phyloP scores from a whole-genome alignment of 1,140 invertebrate genomes.

The Ridgeia piscesae region DNA sequence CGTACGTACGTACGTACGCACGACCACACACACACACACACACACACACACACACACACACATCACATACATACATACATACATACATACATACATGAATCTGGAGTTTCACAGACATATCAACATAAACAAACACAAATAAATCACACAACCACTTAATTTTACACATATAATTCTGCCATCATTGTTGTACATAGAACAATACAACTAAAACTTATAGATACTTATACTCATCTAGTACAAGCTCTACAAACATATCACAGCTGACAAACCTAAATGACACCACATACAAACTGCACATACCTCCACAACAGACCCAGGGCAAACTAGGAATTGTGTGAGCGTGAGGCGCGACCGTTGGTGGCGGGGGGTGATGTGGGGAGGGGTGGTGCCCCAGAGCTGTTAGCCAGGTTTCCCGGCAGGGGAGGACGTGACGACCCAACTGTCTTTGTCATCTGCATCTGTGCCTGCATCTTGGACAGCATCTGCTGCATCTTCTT shows the following conservation, averaged over 20 bases:
- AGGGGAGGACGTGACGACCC: not conserved
- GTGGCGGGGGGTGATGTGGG: constrained; percentile 7
- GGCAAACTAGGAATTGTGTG: not conserved
- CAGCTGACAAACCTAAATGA: not conserved
- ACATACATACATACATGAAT: too few species aligned
- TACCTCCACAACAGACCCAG: not conserved
- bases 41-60: too few species aligned
- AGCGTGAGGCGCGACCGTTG: not conserved
- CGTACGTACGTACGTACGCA: too few species aligned
- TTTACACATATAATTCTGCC: not conserved
- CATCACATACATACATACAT: too few species aligned
- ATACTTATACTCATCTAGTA: not conserved
- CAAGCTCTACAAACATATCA: too few species aligned
- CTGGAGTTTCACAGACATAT: too few species aligned
- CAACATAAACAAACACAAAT: too few species aligned
- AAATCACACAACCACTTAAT: not conserved
- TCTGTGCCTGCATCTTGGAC: constrained; percentile 93
- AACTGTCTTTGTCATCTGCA: constrained; percentile 53
- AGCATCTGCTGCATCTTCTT: constrained; percentile 83
- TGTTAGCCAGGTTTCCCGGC: not conserved
- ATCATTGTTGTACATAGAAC: not conserved
- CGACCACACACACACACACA: too few species aligned
- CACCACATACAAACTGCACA: not conserved
- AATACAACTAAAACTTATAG: not conserved
- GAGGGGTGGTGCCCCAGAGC: not conserved